Base-by-base conservation (phyloP, 1,140 invertebrate genomes). In the Oncopodura yosiiana region DNA sequence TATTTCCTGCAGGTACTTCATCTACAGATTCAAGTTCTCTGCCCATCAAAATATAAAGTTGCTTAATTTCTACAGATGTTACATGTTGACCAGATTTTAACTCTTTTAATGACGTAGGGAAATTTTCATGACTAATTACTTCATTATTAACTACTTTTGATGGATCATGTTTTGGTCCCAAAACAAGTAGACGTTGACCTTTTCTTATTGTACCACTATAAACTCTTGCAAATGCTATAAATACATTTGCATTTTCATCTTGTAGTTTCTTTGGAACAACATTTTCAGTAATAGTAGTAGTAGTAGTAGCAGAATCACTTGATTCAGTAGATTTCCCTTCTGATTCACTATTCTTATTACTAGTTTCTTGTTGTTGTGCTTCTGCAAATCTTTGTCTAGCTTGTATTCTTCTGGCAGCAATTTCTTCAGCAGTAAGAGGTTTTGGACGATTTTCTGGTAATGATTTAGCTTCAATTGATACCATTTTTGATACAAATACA, bases 401-500 rank as follows among this genome's bases (percentile, higher is more conserved):
- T 44, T 77, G 72, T 66, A 87, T 83, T 60, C 82, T 74, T 58
- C 86, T 74, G 26, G 76, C 61, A 11, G 78, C 74, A 66, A 94
- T 77, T 70, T 94, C 87, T 68, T 85, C 82, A 0, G 69, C 67
- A 1, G 86, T 88, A 27, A 94, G 69, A 2, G 78, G 74, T 66
- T 83, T 84, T 34, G 77, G 73, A 64, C 77, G 80, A 66, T 86
- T 84, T 66, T 86, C 77, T 1, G 84, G 84, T 45, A 92, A 65
- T 50, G 71, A 71, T 60, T 75, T 79, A 46, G 75, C 77, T 65
- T 86, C 83, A 27, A 69, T 77, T 52, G 83, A 79, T 74, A 91
- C 87, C 87, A 94, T 92, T 78, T 98, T 98, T 3, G 94, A 96
- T 53, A 98, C 80, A 73, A 90, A 97, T 43, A 87, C 81, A 66